These are phyloP conservation scores for Myotis findleyi DNA, from an alignment of 2,797 vertebrate species.

Conservation along the genomic window DNA sequence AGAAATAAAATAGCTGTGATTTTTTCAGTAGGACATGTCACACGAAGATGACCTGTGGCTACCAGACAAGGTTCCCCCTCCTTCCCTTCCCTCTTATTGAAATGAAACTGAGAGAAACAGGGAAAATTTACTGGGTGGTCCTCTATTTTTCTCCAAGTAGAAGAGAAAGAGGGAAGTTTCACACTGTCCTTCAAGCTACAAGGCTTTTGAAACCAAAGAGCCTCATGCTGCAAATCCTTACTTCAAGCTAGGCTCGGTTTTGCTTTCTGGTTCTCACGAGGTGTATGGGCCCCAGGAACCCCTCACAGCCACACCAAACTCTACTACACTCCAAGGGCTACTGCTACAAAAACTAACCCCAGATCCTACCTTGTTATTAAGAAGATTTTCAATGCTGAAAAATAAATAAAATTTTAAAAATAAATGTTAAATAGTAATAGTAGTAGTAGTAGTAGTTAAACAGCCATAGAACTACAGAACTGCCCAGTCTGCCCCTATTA, in stretches of 20 bases:
- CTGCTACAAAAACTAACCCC: not conserved
- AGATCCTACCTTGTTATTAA: not conserved
- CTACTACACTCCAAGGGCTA: too few species aligned
- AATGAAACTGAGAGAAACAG: not conserved
- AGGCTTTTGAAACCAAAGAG: not conserved
- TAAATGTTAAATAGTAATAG: not conserved
- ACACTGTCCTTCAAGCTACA: not conserved
- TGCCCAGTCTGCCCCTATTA: not conserved
- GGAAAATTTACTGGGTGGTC: not conserved
- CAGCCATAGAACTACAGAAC: not conserved
- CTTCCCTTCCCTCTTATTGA: not conserved
- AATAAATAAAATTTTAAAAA: not conserved
- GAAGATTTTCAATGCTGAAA: not conserved
- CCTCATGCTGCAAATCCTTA: constrained; percentile 26
- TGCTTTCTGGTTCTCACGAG: not conserved
- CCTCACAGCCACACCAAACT: not conserved
- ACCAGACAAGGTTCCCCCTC: not conserved
- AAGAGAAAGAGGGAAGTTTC: not conserved
- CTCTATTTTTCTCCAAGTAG: not conserved
- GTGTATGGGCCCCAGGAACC: not conserved
- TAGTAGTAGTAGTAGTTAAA: not conserved
- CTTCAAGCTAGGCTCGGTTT: not conserved
- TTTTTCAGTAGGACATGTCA: not conserved
- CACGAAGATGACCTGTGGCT: not conserved
- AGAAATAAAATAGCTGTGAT: constrained; percentile 37